Evolutionary conservation across 1,140 invertebrate species (phyloP).

Genomic region (Drosophila lacertosa): DNA sequence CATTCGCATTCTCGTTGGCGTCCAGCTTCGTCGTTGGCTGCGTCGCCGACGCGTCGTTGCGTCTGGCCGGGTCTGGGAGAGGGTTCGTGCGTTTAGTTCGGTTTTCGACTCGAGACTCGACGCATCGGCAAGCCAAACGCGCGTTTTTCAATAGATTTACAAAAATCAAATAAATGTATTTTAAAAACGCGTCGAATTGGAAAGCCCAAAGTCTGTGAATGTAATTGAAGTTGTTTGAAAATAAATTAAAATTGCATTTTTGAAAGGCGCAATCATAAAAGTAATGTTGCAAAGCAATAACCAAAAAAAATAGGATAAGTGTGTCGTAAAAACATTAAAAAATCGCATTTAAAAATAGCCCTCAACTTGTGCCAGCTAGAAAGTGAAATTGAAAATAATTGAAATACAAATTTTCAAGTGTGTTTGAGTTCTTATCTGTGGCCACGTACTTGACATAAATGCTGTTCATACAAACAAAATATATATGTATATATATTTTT

Average conservation of each 20-base stretch:
- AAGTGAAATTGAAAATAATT: conserved; percentile 28
- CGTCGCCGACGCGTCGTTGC: conserved; percentile 35
- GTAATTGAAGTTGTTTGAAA: conserved; percentile 12
- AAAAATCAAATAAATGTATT: conserved; percentile 19
- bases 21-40: conserved; percentile 25
- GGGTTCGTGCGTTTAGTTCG: conserved; percentile 61
- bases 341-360: conserved; percentile 30
- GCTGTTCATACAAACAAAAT: not conserved
- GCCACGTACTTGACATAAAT: conserved; percentile 41
- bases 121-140: conserved; percentile 35
- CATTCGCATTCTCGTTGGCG: conserved; percentile 16
- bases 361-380: conserved; percentile 18
- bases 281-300: not conserved
- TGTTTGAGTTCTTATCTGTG: conserved; percentile 19
- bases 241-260: not conserved
- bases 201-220: conserved; percentile 16
- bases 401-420: conserved; percentile 15
- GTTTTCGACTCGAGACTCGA: conserved; percentile 63
- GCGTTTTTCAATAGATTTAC: conserved; percentile 36
- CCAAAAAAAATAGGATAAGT: not conserved
- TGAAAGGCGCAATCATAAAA: conserved; percentile 2
- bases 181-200: conserved; percentile 37
- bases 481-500: conserved; percentile 3
- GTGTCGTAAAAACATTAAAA: not conserved
- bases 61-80: conserved; percentile 34